Conservation (phyloP, 2,888 invertebrate genomes). For the Petrolisthes manimaculis region DNA sequence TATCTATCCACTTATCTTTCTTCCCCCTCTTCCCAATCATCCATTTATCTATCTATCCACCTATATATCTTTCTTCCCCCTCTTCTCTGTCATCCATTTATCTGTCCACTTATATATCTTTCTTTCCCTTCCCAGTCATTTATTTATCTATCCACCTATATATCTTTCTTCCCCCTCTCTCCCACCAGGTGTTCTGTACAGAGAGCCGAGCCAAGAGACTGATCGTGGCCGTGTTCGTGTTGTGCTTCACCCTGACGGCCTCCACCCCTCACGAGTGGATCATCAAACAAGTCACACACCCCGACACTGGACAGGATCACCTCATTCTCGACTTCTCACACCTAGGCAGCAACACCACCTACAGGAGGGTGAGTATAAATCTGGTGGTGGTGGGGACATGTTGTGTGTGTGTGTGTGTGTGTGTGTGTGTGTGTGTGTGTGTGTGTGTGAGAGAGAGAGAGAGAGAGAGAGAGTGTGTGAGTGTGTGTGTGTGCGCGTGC, state of each 20-base stretch:
- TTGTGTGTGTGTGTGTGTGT: too few relatives aligned
- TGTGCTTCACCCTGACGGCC: conserved; percentile 75
- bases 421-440: too few relatives aligned
- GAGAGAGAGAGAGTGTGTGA: background rate
- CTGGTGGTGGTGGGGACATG: too few relatives aligned
- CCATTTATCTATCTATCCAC: background rate
- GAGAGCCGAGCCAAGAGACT: conserved; percentile 79
- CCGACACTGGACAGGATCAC: conserved; percentile 1
- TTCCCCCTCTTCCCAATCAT: background rate
- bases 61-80: background rate
- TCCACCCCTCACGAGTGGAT: conserved; percentile 81
- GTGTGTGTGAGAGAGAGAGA: background rate
- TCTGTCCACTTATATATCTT: background rate
- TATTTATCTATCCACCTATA: background rate
- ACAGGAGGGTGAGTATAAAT: conserved; percentile 69
- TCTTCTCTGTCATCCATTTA: background rate
- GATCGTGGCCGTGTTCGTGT: conserved; percentile 75
- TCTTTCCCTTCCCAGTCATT: background rate
- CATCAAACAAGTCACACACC: conserved; percentile 67
- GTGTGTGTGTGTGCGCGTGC: background rate
- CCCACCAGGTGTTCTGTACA: conserved; percentile 75
- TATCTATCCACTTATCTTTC: background rate
- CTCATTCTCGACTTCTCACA: conserved; percentile 67
- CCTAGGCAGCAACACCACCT: conserved; percentile 73
- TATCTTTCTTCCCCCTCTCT: conserved; percentile 10